Conservation (phyloP, 1,140 invertebrate species). For the Nephotettix cincticeps region DNA sequence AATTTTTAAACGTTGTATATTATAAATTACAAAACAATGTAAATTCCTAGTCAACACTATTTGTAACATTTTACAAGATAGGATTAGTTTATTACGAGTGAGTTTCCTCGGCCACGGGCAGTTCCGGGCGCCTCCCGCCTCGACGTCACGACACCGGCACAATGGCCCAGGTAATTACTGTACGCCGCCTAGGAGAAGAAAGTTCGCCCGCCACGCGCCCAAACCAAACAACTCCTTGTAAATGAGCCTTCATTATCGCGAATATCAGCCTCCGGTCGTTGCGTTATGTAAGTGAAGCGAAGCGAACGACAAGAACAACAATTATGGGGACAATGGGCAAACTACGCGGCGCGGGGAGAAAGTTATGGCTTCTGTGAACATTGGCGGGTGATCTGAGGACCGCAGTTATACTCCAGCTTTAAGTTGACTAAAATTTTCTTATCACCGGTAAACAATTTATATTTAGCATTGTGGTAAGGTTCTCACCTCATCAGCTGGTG, state of each 20-base stretch:
- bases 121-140: not conserved
- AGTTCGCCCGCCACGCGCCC: constrained; percentile 5
- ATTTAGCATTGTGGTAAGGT: too few species aligned
- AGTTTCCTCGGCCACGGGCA: too few species aligned
- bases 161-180: constrained; percentile 5
- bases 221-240: not conserved
- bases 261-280: not conserved
- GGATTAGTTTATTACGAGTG: too few species aligned
- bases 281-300: not conserved
- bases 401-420: too few species aligned
- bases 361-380: constrained; percentile 1
- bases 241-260: constrained; percentile 1
- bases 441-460: too few species aligned
- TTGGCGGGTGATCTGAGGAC: too few species aligned
- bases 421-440: too few species aligned
- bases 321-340: constrained; percentile 2
- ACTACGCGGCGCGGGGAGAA: not conserved
- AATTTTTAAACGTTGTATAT: too few species aligned
- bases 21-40: too few species aligned
- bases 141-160: constrained; percentile 4
- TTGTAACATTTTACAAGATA: too few species aligned
- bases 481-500: too few species aligned
- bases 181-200: constrained; percentile 5
- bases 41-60: too few species aligned
- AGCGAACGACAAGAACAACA: not conserved